Percentiles rank a stretch among this genome's conserved stretches.
phyloP scores from a whole-genome alignment of 1,140 invertebrate species.

The Maconellicoccus hirsutus region DNA sequence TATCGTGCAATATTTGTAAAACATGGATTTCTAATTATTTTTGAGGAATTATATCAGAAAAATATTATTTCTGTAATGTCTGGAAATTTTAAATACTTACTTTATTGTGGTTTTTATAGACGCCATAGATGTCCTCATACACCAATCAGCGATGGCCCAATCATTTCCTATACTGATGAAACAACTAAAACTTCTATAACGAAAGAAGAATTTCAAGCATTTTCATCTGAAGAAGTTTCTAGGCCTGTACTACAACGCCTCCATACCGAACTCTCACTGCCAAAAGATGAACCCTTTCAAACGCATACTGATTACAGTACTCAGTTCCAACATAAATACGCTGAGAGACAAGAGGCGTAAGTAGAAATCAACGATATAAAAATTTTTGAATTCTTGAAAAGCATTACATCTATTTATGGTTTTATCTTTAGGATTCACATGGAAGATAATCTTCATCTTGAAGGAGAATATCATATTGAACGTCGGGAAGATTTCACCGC shows the following conservation, averaged over 20 bases:
- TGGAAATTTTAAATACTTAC: too few species aligned
- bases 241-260: neutral
- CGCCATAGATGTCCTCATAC: conserved; percentile 41
- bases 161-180: neutral
- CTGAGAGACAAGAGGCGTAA: neutral
- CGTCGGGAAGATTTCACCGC: conserved; percentile 32
- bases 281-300: neutral
- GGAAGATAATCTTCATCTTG: conserved; percentile 43
- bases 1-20: too few species aligned
- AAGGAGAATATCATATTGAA: conserved; percentile 42
- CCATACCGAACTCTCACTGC: neutral
- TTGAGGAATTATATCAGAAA: too few species aligned
- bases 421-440: conserved; percentile 30
- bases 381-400: too few species aligned
- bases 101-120: conserved; percentile 35
- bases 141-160: conserved; percentile 34
- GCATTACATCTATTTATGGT: too few species aligned
- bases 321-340: neutral
- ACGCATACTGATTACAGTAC: neutral
- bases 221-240: neutral
- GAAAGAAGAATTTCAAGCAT: neutral
- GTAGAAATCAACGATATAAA: neutral
- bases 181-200: neutral
- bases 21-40: too few species aligned
- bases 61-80: too few species aligned